Conservation (phyloP, 1,140 invertebrate genomes). For the Bombus vancouverensis region DNA sequence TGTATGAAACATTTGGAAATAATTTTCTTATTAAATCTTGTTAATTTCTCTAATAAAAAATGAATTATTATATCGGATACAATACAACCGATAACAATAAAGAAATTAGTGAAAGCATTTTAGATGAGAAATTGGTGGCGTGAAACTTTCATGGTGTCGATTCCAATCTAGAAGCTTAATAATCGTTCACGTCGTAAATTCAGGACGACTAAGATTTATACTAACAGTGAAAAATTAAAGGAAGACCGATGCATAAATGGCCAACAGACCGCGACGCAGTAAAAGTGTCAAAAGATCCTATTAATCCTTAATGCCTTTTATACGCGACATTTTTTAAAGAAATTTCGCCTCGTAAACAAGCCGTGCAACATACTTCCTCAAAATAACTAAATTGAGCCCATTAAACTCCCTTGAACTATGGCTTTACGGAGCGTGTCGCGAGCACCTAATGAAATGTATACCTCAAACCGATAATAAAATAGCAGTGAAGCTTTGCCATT, state of each 20-base stretch:
- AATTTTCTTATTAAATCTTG: background rate
- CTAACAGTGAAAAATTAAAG: slow-evolving; percentile 21
- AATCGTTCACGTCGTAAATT: slow-evolving; percentile 16
- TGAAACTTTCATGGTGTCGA: background rate
- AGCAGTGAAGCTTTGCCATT: background rate
- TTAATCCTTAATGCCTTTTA: slow-evolving; percentile 31
- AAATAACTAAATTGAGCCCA: slow-evolving; percentile 42
- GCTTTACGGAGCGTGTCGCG: slow-evolving; percentile 7
- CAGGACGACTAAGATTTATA: background rate
- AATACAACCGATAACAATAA: background rate
- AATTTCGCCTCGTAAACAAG: slow-evolving; percentile 26
- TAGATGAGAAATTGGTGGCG: background rate
- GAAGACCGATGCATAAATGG: slow-evolving; percentile 9
- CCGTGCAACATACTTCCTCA: background rate
- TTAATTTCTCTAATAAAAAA: background rate
- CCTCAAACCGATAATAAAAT: slow-evolving; percentile 26
- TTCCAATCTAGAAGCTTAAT: background rate
- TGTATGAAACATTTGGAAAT: background rate
- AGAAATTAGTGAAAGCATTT: background rate
- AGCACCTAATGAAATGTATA: slow-evolving; percentile 24
- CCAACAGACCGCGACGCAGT: background rate
- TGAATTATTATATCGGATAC: no score
- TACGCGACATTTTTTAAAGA: slow-evolving; percentile 35
- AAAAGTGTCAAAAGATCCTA: slow-evolving; percentile 31
- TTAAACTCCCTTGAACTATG: slow-evolving; percentile 36